Evolutionary conservation across 2,113 vertebrate genomes (phyloP).

Genomic region (Catharus bicknelli): DNA sequence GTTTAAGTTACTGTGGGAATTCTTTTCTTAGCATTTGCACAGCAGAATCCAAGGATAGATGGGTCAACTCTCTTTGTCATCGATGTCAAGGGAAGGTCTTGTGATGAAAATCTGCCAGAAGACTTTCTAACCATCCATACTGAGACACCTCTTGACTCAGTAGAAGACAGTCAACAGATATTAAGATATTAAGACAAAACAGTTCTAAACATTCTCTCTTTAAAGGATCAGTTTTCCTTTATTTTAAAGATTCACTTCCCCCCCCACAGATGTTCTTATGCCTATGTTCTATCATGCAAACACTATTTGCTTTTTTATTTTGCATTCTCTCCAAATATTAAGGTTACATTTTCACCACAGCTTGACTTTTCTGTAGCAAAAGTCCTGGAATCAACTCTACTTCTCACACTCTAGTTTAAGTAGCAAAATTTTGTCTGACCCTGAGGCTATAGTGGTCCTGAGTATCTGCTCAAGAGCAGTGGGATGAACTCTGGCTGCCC

Average conservation of each 20-base stretch:
- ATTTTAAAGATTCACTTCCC: not conserved
- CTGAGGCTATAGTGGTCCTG: not conserved
- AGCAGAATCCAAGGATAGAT: not conserved
- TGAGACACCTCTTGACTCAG: not conserved
- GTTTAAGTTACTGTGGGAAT: not conserved
- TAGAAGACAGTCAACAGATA: not conserved
- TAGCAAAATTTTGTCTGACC: not conserved
- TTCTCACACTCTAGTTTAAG: not conserved
- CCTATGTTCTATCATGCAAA: not conserved
- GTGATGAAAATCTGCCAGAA: not conserved
- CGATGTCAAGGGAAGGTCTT: not conserved
- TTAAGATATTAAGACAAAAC: not conserved
- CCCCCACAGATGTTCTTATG: not conserved
- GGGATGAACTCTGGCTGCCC: not conserved
- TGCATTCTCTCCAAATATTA: accelerated
- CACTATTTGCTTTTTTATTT: not conserved
- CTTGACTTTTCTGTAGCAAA: not conserved
- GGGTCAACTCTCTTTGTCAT: not conserved
- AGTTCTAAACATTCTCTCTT: not conserved
- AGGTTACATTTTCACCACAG: not conserved
- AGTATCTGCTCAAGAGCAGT: not conserved
- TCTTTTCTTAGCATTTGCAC: not conserved
- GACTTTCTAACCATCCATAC: not conserved
- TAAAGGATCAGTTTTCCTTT: not conserved
- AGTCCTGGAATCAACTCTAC: not conserved